Evolutionary conservation across 92 coral and sea anemone genomes (phyloP).

Genomic region (Palythoa caribaeorum): DNA sequence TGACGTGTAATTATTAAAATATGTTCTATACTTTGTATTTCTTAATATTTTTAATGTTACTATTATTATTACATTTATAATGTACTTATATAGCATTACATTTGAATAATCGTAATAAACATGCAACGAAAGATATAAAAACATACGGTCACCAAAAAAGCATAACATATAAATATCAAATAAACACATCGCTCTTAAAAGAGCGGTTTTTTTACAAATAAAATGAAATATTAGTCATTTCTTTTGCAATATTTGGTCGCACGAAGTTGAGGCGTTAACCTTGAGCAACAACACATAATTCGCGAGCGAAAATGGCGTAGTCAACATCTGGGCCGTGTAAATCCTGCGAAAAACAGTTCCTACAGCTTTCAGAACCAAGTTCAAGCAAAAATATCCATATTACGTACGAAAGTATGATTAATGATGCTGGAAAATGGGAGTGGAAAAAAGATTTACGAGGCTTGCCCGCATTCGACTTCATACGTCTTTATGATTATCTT

Average conservation of each 20-base stretch:
- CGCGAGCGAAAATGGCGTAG: not conserved
- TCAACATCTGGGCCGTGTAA: conserved; percentile 1
- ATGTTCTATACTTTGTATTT: too few relatives aligned
- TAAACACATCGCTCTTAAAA: too few relatives aligned
- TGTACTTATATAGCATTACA: too few relatives aligned
- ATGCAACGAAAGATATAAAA: too few relatives aligned
- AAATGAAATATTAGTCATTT: too few relatives aligned
- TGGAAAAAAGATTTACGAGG: conserved; percentile 56
- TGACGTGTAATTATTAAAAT: too few relatives aligned
- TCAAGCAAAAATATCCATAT: not conserved
- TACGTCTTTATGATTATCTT: conserved; percentile 67
- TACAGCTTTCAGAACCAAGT: not conserved
- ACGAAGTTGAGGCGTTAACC: not conserved
- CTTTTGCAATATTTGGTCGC: not conserved
- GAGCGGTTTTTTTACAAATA: too few relatives aligned
- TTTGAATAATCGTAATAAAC: too few relatives aligned
- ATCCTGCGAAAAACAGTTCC: conserved; percentile 15
- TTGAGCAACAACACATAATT: not conserved
- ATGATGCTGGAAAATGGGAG: conserved; percentile 44
- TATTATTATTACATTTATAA: too few relatives aligned
- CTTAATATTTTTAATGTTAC: too few relatives aligned
- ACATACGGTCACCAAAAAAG: too few relatives aligned
- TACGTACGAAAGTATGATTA: conserved; percentile 48
- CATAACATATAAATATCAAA: too few relatives aligned
- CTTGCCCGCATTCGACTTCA: conserved; percentile 63